Evolutionary conservation across 2,113 vertebrate genomes (phyloP).

Genomic region (Xerus inauris): DNA sequence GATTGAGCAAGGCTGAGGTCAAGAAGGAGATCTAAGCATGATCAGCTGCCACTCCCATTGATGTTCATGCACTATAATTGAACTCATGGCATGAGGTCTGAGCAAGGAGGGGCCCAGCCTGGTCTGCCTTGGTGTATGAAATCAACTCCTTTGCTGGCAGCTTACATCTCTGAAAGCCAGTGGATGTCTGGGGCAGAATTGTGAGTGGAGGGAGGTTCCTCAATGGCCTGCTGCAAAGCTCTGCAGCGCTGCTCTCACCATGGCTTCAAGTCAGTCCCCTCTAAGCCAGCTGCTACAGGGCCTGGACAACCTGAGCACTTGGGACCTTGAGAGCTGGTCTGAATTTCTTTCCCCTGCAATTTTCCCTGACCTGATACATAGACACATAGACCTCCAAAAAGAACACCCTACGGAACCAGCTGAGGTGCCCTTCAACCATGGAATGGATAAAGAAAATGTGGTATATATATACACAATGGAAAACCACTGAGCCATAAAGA

Average conservation of each 20-base stretch:
- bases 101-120: background rate
- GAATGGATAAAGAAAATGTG: too few species aligned
- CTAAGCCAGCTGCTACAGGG: background rate
- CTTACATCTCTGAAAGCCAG: background rate
- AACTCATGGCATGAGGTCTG: background rate
- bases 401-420: background rate
- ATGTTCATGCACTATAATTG: fast-evolving
- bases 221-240: fast-evolving
- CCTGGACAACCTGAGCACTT: background rate
- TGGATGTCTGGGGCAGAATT: background rate
- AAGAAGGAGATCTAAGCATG: background rate
- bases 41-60: background rate
- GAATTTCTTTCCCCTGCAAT: conserved; percentile 35
- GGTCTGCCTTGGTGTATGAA: background rate
- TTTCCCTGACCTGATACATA: background rate
- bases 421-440: too few species aligned
- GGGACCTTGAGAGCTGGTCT: background rate
- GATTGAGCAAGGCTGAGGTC: background rate
- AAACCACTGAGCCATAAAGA: too few species aligned
- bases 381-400: background rate
- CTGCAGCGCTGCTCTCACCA: fast-evolving
- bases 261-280: conserved; percentile 17
- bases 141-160: background rate
- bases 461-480: too few species aligned
- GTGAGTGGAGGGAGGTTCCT: background rate